Evolutionary conservation across 2,113 vertebrate species (phyloP).

Genomic region (Pseudorhombus dupliciocellatus): DNA sequence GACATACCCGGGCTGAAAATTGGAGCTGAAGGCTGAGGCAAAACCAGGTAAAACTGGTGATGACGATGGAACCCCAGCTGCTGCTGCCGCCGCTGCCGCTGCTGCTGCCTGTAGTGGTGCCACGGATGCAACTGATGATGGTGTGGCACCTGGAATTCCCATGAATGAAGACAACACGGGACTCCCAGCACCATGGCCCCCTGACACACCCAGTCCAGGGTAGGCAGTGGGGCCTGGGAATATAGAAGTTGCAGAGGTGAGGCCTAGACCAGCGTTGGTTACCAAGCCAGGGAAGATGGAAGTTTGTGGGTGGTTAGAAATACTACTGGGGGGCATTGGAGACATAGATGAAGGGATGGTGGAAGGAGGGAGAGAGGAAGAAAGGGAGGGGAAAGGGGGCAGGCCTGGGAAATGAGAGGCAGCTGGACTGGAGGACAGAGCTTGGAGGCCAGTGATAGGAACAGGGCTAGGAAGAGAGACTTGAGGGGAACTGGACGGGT

Average conservation of each 20-base stretch:
- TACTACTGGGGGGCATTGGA: constrained; percentile 60
- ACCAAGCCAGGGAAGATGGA: constrained; percentile 85
- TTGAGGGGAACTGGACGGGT: constrained; percentile 84
- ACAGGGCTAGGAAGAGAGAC: constrained; percentile 82
- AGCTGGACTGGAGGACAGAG: constrained; percentile 70
- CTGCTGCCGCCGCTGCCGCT: constrained; percentile 77
- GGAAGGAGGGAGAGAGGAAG: constrained; percentile 81
- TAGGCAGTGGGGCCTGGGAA: constrained; percentile 86
- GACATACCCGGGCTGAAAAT: constrained; percentile 90
- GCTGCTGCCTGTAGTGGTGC: constrained; percentile 85
- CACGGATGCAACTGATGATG: constrained; percentile 88
- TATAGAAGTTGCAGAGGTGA: constrained; percentile 87
- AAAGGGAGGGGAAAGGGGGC: constrained; percentile 85
- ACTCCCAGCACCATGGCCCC: constrained; percentile 84
- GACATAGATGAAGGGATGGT: constrained; percentile 74
- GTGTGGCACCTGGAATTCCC: constrained; percentile 87
- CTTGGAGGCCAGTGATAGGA: constrained; percentile 70
- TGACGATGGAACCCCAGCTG: constrained; percentile 82
- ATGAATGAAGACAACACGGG: constrained; percentile 92
- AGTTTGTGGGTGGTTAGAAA: constrained; percentile 63
- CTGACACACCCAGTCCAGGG: constrained; percentile 89
- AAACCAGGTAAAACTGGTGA: constrained; percentile 93
- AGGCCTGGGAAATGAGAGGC: constrained; percentile 85
- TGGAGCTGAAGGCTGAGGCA: constrained; percentile 96
- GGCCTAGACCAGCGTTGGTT: constrained; percentile 83